Evolutionary conservation across 2,888 invertebrate genomes (phyloP), one percentile per base, ranked within the genome.

Genomic region (Euplagia quadripunctaria): DNA sequence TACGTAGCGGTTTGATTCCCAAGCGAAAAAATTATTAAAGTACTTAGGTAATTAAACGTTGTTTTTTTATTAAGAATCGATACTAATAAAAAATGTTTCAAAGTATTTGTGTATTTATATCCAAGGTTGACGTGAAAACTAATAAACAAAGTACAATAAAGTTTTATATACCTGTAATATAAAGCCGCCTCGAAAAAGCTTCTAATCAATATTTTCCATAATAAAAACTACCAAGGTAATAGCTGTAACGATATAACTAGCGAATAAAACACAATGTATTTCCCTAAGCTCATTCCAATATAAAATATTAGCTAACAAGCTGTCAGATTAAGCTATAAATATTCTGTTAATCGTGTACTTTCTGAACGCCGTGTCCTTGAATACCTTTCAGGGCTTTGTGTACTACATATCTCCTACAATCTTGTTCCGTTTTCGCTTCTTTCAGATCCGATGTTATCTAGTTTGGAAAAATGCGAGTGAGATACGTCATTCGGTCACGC

Each of bases 151-250:
- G 61, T 31, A 31, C 31, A 5, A 61, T 61, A 61, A 61, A 61
- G 31, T 14, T 61, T 61, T 31, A 46, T 61, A 31, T 61, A 61
- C 31, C 61, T 61, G 12, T 12, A 61, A 31, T 61, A 61, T 61
- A 61, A 61, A 61, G 31, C 61, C 14, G 14, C 1, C 31, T 61
- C 14, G 31, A 14, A 61, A n/a, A n/a, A 61, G 20, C 12, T 14
- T 61, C 8, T 61, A 61, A 61, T 61, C 61, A 20, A 61, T 61
- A 61, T 61, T 61, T 61, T 61, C 31, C 12, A 31, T 61, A 61
- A 61, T 61, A 61, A 31, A 46, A 61, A 14, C 61, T 31, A 61
- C 61, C 31, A 31, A 12, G 1, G 12, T 31, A 61, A 61, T 61
- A 11, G 31, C 61, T 61, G 61, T 20, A 31, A 61, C 61, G 14